Percentiles rank a stretch among this genome's conserved stretches.
These are phyloP conservation scores for Cydia pomonella DNA, from an alignment of 1,140 invertebrate species.

Conservation along the genomic window DNA sequence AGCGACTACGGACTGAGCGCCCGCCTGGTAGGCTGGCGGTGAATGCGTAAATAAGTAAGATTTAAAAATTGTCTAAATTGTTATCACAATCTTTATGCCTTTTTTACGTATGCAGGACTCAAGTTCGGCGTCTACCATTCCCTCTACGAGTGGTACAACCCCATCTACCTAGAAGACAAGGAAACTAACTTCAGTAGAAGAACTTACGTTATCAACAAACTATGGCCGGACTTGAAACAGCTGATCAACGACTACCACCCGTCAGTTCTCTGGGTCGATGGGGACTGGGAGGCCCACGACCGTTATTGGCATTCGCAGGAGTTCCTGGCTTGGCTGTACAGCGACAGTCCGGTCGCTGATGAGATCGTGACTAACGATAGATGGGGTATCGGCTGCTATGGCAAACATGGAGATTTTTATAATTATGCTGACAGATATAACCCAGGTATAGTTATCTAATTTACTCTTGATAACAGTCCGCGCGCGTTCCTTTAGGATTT, in stretches of 20 bases:
- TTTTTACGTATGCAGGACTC: constrained; percentile 75
- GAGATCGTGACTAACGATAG: constrained; percentile 94
- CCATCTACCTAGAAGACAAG: constrained; percentile 90
- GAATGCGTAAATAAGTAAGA: too few relatives aligned
- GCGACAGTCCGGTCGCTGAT: constrained; percentile 95
- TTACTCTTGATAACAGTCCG: too few relatives aligned
- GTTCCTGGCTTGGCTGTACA: constrained; percentile 96
- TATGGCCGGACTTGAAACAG: constrained; percentile 88
- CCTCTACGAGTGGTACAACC: constrained; percentile 95
- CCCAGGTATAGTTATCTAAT: too few relatives aligned
- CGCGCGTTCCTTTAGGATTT: too few relatives aligned
- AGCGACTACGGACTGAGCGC: too few relatives aligned
- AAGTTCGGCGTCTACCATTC: constrained; percentile 95
- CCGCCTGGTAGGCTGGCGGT: too few relatives aligned
- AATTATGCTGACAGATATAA: constrained; percentile 85
- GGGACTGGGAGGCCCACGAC: constrained; percentile 91
- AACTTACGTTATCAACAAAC: constrained; percentile 85
- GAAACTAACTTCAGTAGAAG: constrained; percentile 84
- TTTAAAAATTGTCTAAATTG: too few relatives aligned
- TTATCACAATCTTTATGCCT: too few relatives aligned
- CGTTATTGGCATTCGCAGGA: constrained; percentile 91
- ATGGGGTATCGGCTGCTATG: constrained; percentile 90
- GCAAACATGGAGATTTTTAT: constrained; percentile 94
- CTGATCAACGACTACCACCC: constrained; percentile 90
- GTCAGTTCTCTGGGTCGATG: constrained; percentile 96